These are phyloP conservation scores for Drosophila koepferae DNA, from an alignment of 2,888 invertebrate species.

Conservation along the genomic window DNA sequence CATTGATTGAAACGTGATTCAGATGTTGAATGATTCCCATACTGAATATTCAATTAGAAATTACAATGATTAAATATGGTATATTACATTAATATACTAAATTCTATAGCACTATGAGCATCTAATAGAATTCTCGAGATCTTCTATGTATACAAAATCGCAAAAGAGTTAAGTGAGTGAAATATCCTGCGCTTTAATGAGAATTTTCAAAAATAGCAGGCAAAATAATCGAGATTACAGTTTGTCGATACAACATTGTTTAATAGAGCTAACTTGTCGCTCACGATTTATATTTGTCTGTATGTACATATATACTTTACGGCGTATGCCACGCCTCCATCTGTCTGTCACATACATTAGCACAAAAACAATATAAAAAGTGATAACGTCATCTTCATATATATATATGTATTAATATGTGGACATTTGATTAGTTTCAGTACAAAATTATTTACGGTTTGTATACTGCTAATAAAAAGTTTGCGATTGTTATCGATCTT, in stretches of 20 bases:
- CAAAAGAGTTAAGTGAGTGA: neutral
- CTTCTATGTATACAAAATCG: neutral
- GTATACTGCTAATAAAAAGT: neutral
- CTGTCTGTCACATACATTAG: neutral
- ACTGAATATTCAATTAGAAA: neutral
- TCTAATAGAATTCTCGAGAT: neutral
- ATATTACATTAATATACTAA: neutral
- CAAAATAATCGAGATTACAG: no score
- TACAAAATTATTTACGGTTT: neutral
- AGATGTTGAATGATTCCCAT: neutral
- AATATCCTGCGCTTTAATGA: neutral
- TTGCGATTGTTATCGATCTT: constrained; percentile 17
- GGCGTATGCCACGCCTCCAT: neutral
- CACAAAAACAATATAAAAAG: neutral
- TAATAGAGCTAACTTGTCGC: neutral
- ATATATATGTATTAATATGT: neutral
- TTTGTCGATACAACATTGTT: neutral
- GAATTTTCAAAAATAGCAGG: no score
- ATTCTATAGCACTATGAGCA: neutral
- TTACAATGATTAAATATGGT: neutral
- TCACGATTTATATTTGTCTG: neutral
- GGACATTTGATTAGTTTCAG: neutral
- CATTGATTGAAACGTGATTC: neutral
- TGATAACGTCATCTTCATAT: neutral
- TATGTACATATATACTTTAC: neutral